A percentile compares a stretch with the other conserved stretches of the same genome.
Conservation (phyloP, 1,140 invertebrate genomes). For the Diploscapter pachys region DNA sequence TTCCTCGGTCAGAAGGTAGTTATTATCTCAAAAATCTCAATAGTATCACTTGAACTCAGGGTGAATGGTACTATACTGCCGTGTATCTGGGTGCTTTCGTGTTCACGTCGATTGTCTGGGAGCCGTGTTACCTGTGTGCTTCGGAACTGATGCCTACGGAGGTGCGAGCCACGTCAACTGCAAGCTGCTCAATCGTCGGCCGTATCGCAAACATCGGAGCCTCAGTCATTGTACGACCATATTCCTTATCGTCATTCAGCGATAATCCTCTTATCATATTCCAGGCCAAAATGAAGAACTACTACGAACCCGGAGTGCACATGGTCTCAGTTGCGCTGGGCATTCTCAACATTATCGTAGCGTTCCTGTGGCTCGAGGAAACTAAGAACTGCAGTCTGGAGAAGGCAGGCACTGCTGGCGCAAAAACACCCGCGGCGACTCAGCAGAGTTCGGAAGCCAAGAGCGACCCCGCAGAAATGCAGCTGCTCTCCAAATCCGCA, state of each 20-base stretch:
- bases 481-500: too few species aligned
- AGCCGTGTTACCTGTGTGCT: conserved; percentile 32
- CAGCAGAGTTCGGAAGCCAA: too few species aligned
- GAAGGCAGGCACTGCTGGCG: conserved; percentile 15
- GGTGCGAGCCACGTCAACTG: conserved; percentile 31
- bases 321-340: conserved; percentile 31
- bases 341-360: conserved; percentile 21
- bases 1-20: conserved; percentile 14
- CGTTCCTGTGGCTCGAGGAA: conserved; percentile 29
- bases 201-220: conserved; percentile 30
- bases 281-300: conserved; percentile 21
- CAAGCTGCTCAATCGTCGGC: conserved; percentile 22
- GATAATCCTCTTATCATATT: background rate
- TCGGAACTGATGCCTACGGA: conserved; percentile 30
- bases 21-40: background rate
- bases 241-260: background rate
- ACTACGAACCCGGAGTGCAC: conserved; percentile 30
- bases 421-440: conserved; percentile 8
- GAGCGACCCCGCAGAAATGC: too few species aligned
- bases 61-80: conserved; percentile 30
- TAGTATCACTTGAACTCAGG: background rate
- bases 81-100: conserved; percentile 27
- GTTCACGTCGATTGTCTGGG: conserved; percentile 27
- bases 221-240: conserved; percentile 26
- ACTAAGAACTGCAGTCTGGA: conserved; percentile 33